These are phyloP conservation scores for Drosophila birchii DNA, from an alignment of 2,888 invertebrate genomes.

Conservation along the genomic window DNA sequence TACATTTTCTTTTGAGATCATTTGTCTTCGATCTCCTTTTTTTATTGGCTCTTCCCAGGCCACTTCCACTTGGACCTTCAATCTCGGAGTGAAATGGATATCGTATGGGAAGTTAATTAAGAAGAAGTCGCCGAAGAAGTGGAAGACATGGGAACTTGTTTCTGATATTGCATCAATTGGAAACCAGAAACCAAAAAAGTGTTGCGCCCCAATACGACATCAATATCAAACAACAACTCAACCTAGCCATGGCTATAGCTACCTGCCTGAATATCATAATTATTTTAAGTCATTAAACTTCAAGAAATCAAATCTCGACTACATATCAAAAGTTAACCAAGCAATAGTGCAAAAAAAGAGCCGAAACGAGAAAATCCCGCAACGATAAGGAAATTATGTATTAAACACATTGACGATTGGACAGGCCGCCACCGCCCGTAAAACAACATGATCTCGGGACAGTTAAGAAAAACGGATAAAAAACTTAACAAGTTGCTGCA, in stretches of 20 bases:
- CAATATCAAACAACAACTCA: slow-evolving; percentile 14
- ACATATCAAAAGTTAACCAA: slow-evolving; percentile 54
- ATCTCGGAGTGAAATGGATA: slow-evolving; percentile 64
- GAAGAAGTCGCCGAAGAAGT: slow-evolving; percentile 37
- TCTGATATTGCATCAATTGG: slow-evolving; percentile 47
- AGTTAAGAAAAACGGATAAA: slow-evolving; percentile 55
- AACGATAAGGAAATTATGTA: slow-evolving; percentile 79
- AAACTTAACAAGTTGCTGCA: slow-evolving; percentile 70
- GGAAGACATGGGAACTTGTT: slow-evolving; percentile 63
- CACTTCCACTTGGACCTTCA: slow-evolving; percentile 36
- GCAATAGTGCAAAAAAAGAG: slow-evolving; percentile 20
- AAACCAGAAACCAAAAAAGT: slow-evolving; percentile 71
- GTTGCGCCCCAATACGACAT: slow-evolving; percentile 50
- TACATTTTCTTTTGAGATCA: slow-evolving; percentile 14
- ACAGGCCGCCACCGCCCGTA: slow-evolving; percentile 61
- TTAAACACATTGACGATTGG: slow-evolving; percentile 74
- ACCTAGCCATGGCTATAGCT: slow-evolving; percentile 4
- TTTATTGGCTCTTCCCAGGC: slow-evolving; percentile 34
- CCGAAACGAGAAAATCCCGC: slow-evolving; percentile 45
- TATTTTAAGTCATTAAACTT: slow-evolving; percentile 75
- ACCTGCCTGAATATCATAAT: slow-evolving; percentile 67
- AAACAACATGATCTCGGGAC: slow-evolving; percentile 68
- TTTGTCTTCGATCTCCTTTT: slow-evolving; percentile 18
- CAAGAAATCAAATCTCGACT: slow-evolving; percentile 68
- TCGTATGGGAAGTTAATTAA: slow-evolving; percentile 77